These are phyloP conservation scores for Ceratoteleas bidentatus DNA, from an alignment of 1,140 invertebrate genomes.

Conservation along the genomic window DNA sequence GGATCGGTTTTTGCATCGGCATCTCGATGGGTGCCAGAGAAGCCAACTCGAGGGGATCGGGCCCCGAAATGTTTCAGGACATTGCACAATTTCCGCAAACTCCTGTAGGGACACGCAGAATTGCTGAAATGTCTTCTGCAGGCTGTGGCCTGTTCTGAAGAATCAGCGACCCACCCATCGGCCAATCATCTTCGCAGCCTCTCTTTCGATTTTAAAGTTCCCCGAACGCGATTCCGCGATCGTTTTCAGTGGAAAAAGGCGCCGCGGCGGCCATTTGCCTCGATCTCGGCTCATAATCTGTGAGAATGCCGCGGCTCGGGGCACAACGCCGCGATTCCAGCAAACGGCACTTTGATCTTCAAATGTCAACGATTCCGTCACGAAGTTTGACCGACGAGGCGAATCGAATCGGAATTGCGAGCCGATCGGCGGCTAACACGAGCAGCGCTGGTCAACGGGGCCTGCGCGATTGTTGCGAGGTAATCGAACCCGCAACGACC, in stretches of 20 bases:
- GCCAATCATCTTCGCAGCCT: too few relatives aligned
- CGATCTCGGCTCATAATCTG: conserved; percentile 23
- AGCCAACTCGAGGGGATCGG: too few relatives aligned
- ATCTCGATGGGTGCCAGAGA: too few relatives aligned
- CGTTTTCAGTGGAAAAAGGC: background rate
- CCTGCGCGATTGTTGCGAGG: conserved; percentile 59
- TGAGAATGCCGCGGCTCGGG: conserved; percentile 45
- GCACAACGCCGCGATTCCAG: conserved; percentile 16
- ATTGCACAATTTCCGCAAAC: too few relatives aligned
- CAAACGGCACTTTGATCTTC: conserved; percentile 59
- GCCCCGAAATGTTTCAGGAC: too few relatives aligned
- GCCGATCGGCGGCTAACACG: conserved; percentile 33
- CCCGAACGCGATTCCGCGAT: too few relatives aligned
- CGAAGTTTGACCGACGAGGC: conserved; percentile 55
- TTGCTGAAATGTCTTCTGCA: too few relatives aligned
- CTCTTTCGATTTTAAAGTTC: too few relatives aligned
- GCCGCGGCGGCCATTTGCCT: background rate
- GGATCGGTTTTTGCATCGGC: too few relatives aligned
- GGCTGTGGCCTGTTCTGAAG: too few relatives aligned
- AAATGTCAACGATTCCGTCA: conserved; percentile 65
- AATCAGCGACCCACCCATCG: too few relatives aligned
- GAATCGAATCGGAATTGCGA: conserved; percentile 45
- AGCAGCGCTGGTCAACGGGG: conserved; percentile 46
- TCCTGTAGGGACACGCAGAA: too few relatives aligned
- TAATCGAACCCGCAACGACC: conserved; percentile 69